Percentiles rank a stretch among this genome's conserved stretches.
Evolutionary conservation across 2,113 vertebrate species (phyloP).

Genomic region (Acanthisitta chloris): DNA sequence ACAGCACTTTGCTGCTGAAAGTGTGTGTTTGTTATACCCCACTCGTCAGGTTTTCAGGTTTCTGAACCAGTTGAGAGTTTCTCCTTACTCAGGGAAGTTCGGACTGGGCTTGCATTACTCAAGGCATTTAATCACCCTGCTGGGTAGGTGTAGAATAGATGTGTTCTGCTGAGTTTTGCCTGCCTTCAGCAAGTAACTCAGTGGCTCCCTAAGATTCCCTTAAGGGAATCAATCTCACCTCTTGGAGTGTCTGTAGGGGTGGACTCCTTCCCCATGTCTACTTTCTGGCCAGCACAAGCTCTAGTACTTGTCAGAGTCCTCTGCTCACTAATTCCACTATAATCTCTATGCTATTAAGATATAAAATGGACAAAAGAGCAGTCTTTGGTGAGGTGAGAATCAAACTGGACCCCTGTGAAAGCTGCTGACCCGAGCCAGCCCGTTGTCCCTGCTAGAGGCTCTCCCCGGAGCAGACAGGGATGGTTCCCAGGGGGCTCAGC

Average conservation of each 20-base stretch:
- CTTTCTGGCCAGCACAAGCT: not conserved
- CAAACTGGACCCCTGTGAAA: not conserved
- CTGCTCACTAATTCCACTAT: not conserved
- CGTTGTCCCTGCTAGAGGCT: not conserved
- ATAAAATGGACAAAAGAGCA: not conserved
- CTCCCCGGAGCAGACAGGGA: not conserved
- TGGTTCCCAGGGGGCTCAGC: not conserved
- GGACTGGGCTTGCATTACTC: not conserved
- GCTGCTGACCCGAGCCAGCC: not conserved
- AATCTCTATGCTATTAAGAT: not conserved
- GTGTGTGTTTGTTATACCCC: fast-evolving
- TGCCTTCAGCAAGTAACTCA: not conserved
- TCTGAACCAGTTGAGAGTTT: not conserved
- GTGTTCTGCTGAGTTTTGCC: not conserved
- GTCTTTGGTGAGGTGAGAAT: fast-evolving
- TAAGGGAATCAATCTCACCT: not conserved
- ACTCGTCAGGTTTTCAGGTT: not conserved
- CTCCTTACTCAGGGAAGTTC: conserved; percentile 6
- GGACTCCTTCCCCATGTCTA: not conserved
- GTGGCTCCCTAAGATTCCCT: not conserved
- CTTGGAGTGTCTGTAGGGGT: fast-evolving
- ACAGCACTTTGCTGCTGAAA: not conserved
- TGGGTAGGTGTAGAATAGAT: not conserved
- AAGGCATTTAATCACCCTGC: not conserved
- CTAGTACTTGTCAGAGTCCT: not conserved